Percentiles rank a stretch among this genome's conserved stretches.
Evolutionary conservation across 2,113 vertebrate genomes (phyloP).

Genomic region (Turnix velox): DNA sequence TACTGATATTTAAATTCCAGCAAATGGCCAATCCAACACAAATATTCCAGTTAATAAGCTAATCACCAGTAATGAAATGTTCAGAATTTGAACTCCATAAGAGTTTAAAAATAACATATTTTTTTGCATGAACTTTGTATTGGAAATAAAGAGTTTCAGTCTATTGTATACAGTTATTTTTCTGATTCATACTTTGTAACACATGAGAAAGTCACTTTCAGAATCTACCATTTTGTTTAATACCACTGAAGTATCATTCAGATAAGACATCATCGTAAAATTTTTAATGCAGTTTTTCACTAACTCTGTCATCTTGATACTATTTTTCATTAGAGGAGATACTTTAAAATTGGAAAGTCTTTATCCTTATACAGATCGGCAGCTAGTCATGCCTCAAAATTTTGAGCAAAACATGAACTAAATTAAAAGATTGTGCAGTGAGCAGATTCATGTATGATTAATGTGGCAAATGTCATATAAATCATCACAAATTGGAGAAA

Average conservation of each 20-base stretch:
- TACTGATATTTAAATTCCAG: background rate
- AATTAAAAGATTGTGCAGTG: background rate
- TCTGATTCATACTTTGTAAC: background rate
- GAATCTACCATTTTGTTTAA: background rate
- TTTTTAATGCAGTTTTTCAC: background rate
- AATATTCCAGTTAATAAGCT: background rate
- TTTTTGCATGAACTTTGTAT: background rate
- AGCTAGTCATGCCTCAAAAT: background rate
- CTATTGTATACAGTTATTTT: background rate
- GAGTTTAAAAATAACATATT: background rate
- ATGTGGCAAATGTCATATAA: background rate
- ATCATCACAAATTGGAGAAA: background rate
- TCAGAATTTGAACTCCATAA: background rate
- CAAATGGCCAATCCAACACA: background rate
- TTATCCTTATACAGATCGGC: background rate
- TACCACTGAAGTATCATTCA: background rate
- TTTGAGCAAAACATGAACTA: background rate
- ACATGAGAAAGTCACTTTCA: background rate
- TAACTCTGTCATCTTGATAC: background rate
- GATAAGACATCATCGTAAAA: background rate
- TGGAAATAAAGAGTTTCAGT: background rate
- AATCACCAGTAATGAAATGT: background rate
- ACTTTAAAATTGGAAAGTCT: background rate
- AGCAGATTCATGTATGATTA: background rate
- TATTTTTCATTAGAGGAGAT: background rate